Evolutionary conservation across 2,113 vertebrate genomes (phyloP).

Genomic region (Arothron firmamentum): DNA sequence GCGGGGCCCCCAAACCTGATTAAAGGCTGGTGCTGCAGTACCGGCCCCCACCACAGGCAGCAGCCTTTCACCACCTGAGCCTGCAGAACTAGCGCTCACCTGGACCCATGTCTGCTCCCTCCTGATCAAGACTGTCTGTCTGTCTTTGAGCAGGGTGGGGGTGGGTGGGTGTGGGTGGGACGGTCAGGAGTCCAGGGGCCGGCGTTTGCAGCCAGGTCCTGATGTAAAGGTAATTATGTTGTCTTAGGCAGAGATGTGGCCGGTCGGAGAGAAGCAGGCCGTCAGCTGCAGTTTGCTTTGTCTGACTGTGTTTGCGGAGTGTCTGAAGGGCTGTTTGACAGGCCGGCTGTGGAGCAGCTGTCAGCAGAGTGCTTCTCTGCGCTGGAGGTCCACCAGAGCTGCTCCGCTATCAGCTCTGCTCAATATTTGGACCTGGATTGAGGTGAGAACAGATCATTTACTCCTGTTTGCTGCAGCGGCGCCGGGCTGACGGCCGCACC

Average conservation of each 20-base stretch:
- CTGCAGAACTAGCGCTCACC: constrained; percentile 59
- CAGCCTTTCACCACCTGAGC: constrained; percentile 66
- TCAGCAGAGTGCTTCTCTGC: not conserved
- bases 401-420: constrained; percentile 9
- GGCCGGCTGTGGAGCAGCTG: constrained; percentile 1
- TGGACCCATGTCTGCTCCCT: constrained; percentile 74
- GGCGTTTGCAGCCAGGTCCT: constrained; percentile 40
- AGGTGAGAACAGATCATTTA: constrained; percentile 18
- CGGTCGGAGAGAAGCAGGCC: constrained; percentile 21
- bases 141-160: too few relatives aligned
- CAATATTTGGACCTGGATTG: constrained; percentile 44
- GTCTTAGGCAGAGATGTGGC: constrained; percentile 44
- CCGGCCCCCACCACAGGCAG: too few relatives aligned
- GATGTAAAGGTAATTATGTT: constrained; percentile 44
- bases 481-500: not conserved
- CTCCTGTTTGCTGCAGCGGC: constrained; percentile 21
- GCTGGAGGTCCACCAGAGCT: too few relatives aligned
- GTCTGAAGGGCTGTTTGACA: too few relatives aligned
- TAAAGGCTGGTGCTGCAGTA: constrained; percentile 68
- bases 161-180: constrained; percentile 63
- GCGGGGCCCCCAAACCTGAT: constrained; percentile 67
- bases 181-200: constrained; percentile 57
- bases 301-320: constrained; percentile 8
- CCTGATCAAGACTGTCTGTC: too few relatives aligned
- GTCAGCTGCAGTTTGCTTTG: constrained; percentile 43